Conservation (phyloP, 2,113 vertebrate species). For the Pao palembangensis region DNA sequence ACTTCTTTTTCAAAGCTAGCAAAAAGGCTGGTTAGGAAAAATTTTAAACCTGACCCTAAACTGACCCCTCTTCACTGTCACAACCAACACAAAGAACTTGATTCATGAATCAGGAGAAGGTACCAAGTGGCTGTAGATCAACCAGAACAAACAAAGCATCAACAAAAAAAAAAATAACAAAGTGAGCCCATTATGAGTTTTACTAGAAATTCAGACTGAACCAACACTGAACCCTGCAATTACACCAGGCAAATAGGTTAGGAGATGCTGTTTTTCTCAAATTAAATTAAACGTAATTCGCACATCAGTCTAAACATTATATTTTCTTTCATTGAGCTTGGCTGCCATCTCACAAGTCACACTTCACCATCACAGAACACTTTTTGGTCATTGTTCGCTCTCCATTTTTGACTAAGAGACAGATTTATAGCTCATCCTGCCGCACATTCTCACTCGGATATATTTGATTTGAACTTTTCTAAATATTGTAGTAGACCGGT, state of each 20-base stretch:
- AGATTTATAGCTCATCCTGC: conserved; percentile 31
- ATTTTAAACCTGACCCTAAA: conserved; percentile 14
- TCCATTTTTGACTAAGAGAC: too few species aligned
- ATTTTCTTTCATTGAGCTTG: too few species aligned
- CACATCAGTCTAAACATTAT: too few species aligned
- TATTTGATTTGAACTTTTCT: conserved; percentile 32
- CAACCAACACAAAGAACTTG: conserved; percentile 16
- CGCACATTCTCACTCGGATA: conserved; percentile 29
- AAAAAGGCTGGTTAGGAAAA: conserved; percentile 1
- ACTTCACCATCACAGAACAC: too few species aligned
- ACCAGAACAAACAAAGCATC: neutral
- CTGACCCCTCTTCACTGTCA: conserved; percentile 13
- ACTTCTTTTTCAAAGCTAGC: too few species aligned
- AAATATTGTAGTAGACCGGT: conserved; percentile 38
- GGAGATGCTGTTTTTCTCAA: neutral
- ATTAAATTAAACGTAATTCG: too few species aligned
- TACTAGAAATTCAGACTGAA: neutral
- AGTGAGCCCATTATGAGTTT: neutral
- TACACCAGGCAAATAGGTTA: neutral
- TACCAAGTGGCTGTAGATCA: neutral
- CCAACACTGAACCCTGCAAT: neutral
- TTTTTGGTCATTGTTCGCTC: too few species aligned
- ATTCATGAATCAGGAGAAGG: conserved; percentile 12
- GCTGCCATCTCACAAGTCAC: too few species aligned
- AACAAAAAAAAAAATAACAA: neutral